Base-by-base conservation (phyloP, 2,888 invertebrate species). In the Phengaris arion region DNA sequence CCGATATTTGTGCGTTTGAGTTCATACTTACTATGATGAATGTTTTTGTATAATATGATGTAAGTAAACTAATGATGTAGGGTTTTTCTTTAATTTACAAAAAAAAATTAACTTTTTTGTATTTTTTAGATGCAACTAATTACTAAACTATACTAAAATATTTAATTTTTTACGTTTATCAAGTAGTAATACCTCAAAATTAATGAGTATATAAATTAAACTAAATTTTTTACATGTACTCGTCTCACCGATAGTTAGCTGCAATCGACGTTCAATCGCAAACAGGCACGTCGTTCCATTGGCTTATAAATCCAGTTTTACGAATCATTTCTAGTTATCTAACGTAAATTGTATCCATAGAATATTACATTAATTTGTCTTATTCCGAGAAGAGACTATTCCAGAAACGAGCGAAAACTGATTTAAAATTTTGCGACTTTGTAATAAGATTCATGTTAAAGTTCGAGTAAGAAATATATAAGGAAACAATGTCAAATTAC, bases 401-500 rank as follows among this genome's bases (percentile, higher is more conserved):
- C 15, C 5, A 22, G 15, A 15, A 59, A 15, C 59, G 59, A 59
- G 22, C 22, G 8, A 59, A 10, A 59, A 22, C 22, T 57, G 15
- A 57, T 22, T 59, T 5, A 9, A 59, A 9, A 59, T 10, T 4
- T 59, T 10, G 15, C 3, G 5, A 59, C 10, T 59, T 22, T 15
- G 59, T 22, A 59, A 59, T 57, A 57, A 57, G n/a, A 57, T 57
- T 57, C 15, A 57, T 22, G 9, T 13, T 54, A 54, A 45, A 52
- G n/a, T 13, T 68, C 12, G 12, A 57, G 15, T 46, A 48, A 57
- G 55, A 69, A 75, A 48, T 69, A 13, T 22, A 48, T 70, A 55
- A 54, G 46, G 68, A 69, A 70, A 69, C 48, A 70, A 75, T 70
- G 69, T 69, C 55, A 69, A 69, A 57, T 69, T 75, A 70, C 77